These are phyloP conservation scores for Ctenoplectra terminalis DNA, from an alignment of 1,140 invertebrate genomes.

Conservation along the genomic window DNA sequence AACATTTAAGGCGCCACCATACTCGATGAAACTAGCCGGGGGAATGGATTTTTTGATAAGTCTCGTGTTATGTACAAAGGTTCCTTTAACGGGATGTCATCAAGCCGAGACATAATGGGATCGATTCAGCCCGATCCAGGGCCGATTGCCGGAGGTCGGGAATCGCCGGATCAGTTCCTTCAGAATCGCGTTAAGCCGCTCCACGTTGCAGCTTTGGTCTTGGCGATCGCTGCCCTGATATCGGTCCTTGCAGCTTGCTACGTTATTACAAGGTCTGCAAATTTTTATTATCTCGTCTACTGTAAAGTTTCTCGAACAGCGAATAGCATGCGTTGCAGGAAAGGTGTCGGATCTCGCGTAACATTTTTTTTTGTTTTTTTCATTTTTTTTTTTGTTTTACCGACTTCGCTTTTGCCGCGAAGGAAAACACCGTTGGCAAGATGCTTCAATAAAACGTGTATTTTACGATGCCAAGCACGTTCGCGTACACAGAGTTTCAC, in stretches of 20 bases:
- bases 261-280: conserved; percentile 72
- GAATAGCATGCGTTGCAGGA: neutral
- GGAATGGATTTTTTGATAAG: neutral
- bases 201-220: conserved; percentile 68
- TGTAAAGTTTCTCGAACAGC: neutral
- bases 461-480: conserved; percentile 16
- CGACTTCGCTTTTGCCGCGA: neutral
- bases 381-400: neutral
- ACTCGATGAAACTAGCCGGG: neutral
- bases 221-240: conserved; percentile 73
- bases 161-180: conserved; percentile 34
- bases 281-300: conserved; percentile 30
- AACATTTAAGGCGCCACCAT: neutral
- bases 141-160: conserved; percentile 23
- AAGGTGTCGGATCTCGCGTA: conserved; percentile 16
- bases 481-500: neutral
- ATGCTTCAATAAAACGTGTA: conserved; percentile 10
- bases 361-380: conserved; percentile 1
- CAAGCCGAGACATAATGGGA: neutral
- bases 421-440: neutral
- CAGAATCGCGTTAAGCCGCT: conserved; percentile 59
- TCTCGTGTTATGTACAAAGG: neutral
- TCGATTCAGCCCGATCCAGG: conserved; percentile 26
- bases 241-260: conserved; percentile 75
- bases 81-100: neutral